A percentile compares a stretch with the other conserved stretches of the same genome.
These are phyloP conservation scores for Paguma larvata DNA, from an alignment of 2,797 vertebrate species.

Conservation along the genomic window DNA sequence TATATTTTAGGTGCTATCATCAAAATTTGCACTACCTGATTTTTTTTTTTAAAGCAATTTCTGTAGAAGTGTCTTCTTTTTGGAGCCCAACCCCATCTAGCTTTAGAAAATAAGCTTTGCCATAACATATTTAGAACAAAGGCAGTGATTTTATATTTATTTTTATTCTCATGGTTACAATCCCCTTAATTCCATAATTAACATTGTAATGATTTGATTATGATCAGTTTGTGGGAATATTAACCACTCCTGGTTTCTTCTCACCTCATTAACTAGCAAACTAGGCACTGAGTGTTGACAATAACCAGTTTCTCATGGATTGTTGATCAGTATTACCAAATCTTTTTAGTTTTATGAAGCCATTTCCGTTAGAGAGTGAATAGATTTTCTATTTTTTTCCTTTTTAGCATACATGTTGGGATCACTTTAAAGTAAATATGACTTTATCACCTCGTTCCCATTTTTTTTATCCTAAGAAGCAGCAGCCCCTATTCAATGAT, in stretches of 20 bases:
- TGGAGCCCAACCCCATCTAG: neutral
- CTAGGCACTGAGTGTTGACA: constrained; percentile 39
- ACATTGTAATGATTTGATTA: constrained; percentile 76
- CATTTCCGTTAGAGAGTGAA: constrained; percentile 64
- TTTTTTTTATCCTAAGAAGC: neutral
- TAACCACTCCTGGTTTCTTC: constrained; percentile 77
- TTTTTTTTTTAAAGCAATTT: constrained; percentile 3
- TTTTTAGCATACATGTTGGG: constrained; percentile 33
- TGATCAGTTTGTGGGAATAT: constrained; percentile 79
- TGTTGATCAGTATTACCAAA: constrained; percentile 69
- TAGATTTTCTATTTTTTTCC: constrained; percentile 43
- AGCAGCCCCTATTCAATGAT: neutral
- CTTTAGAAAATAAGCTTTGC: constrained; percentile 66
- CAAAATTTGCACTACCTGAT: neutral
- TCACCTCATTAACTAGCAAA: constrained; percentile 80
- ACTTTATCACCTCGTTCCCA: neutral
- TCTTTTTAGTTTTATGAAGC: constrained; percentile 72
- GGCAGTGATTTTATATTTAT: constrained; percentile 66
- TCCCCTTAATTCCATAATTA: constrained; percentile 69
- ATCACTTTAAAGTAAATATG: constrained; percentile 58
- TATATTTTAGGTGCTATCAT: constrained; percentile 11
- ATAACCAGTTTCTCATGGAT: constrained; percentile 65
- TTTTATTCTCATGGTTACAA: constrained; percentile 73
- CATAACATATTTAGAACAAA: constrained; percentile 65
- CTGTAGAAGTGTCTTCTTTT: neutral